phyloP scores from a whole-genome alignment of 1,140 invertebrate species.

The Diachasmimorpha longicaudata region DNA sequence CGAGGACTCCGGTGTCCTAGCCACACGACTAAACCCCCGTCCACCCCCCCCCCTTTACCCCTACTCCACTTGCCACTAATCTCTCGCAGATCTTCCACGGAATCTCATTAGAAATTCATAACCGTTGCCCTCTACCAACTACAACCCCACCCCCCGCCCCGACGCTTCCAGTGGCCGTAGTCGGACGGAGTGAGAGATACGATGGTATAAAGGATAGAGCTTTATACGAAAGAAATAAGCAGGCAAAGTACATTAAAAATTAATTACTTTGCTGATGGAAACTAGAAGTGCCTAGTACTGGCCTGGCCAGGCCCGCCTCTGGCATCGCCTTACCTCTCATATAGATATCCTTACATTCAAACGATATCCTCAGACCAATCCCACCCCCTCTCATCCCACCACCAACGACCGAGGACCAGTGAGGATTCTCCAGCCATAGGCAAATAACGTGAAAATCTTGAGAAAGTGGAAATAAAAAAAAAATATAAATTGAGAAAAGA shows the following conservation, averaged over 20 bases:
- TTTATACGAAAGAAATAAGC: slow-evolving; percentile 64
- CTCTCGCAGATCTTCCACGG: slow-evolving; percentile 61
- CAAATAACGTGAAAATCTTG: slow-evolving; percentile 10
- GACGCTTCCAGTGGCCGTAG: slow-evolving; percentile 15
- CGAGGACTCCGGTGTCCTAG: too few species aligned
- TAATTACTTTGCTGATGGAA: slow-evolving; percentile 65
- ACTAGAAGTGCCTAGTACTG: slow-evolving; percentile 58
- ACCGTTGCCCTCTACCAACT: slow-evolving; percentile 47
- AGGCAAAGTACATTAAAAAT: slow-evolving; percentile 65
- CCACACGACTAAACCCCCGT: background rate
- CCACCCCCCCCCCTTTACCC: slow-evolving; percentile 20
- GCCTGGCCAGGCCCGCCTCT: slow-evolving; percentile 30
- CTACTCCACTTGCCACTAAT: slow-evolving; percentile 50
- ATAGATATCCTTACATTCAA: slow-evolving; percentile 10
- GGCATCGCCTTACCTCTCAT: slow-evolving; percentile 5
- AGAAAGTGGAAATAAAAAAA: background rate
- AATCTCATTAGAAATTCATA: slow-evolving; percentile 66
- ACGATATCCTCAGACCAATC: slow-evolving; percentile 4
- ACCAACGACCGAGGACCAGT: background rate
- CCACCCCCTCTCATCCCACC: background rate
- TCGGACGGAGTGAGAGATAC: slow-evolving; percentile 12
- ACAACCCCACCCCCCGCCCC: slow-evolving; percentile 29
- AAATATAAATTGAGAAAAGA: slow-evolving; percentile 11
- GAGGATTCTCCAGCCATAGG: background rate
- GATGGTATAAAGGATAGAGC: slow-evolving; percentile 45